Evolutionary conservation across 2,113 vertebrate species (phyloP), one percentile per base, ranked within the genome.

Genomic region (Plectropomus leopardus): DNA sequence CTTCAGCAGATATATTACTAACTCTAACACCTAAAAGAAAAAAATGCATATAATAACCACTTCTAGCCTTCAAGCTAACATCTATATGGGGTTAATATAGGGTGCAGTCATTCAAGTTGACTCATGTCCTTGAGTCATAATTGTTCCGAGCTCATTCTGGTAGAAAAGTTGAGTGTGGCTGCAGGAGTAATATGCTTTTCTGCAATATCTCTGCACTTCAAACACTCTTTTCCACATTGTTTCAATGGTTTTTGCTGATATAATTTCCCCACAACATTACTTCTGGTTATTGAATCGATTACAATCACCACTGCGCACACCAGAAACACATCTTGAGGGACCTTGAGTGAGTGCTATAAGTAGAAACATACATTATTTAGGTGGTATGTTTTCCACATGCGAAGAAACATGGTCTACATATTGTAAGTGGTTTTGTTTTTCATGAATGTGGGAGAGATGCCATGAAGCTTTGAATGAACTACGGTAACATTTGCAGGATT

Each of bases 321-420:
- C 71, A 55, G 26, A 42, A 50, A 40, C 47, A 21, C 30, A 58
- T 54, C 76, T 78, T 5, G 21, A 58, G 74, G 70, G 55, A 78
- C 23, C 15, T 13, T 5, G 72, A 72, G 63, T 28, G 36, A 16
- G 50, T 17, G 68, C 75, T 84, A 63, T 40, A 59, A 71, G 50
- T 64, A 76, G 75, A 73, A 82, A 36, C 42, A 76, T 80, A 19
- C 23, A 85, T 85, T 73, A 88, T 89, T 86, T 47, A 84, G 16
- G 44, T 17, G 32, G 53, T 11, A 45, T 72, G 68, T 71, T 86
- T 82, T 50, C 28, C 40, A 40, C 24, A 79, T 42, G 8, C 44
- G 5, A 34, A 51, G 72, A 50, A 44, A 44, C 15, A 9, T 23
- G 58, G 40, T 54, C 30, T 51, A 57, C 44, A 68, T 59, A 23